phyloP scores from a whole-genome alignment of 2,888 invertebrate species.

The Mimumesa dahlbomi region DNA sequence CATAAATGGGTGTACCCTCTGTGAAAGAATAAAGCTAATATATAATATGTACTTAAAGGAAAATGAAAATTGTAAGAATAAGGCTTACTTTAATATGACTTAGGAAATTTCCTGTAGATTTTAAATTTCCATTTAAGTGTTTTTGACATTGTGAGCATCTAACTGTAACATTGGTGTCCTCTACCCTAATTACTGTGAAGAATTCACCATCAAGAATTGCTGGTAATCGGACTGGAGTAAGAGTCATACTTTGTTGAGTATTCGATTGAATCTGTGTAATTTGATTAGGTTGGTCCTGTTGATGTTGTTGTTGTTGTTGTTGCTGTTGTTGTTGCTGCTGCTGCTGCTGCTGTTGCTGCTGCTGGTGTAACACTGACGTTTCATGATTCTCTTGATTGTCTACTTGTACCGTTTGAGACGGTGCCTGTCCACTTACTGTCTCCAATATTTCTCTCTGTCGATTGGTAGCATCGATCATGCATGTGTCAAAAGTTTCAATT shows the following conservation, averaged over 20 bases:
- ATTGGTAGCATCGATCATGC: slow-evolving; percentile 70
- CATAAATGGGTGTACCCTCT: slow-evolving; percentile 78
- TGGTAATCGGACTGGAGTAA: slow-evolving; percentile 77
- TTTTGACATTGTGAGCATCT: slow-evolving; percentile 77
- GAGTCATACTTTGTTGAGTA: slow-evolving; percentile 70
- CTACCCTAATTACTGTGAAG: slow-evolving; percentile 77
- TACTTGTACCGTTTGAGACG: slow-evolving; percentile 55
- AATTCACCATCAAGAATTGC: slow-evolving; percentile 79
- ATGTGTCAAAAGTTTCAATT: slow-evolving; percentile 76
- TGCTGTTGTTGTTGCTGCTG: slow-evolving; percentile 53
- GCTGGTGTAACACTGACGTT: slow-evolving; percentile 43
- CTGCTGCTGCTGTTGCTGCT: slow-evolving; percentile 51
- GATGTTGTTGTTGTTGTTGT: slow-evolving; percentile 56
- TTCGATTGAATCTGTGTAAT: slow-evolving; percentile 69
- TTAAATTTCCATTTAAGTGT: slow-evolving; percentile 77
- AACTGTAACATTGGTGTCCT: slow-evolving; percentile 78
- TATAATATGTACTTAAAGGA: no score
- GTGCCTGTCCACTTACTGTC: slow-evolving; percentile 61
- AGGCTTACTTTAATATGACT: slow-evolving; percentile 77
- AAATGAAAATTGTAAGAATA: no score
- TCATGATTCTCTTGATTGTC: slow-evolving; percentile 70
- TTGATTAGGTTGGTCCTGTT: slow-evolving; percentile 63
- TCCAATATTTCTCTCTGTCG: slow-evolving; percentile 70
- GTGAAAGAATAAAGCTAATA: slow-evolving; percentile 48
- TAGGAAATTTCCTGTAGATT: slow-evolving; percentile 78